Evolutionary conservation across 2,113 vertebrate species (phyloP), one percentile per base, ranked within the genome.

Genomic region (Physeter macrocephalus): DNA sequence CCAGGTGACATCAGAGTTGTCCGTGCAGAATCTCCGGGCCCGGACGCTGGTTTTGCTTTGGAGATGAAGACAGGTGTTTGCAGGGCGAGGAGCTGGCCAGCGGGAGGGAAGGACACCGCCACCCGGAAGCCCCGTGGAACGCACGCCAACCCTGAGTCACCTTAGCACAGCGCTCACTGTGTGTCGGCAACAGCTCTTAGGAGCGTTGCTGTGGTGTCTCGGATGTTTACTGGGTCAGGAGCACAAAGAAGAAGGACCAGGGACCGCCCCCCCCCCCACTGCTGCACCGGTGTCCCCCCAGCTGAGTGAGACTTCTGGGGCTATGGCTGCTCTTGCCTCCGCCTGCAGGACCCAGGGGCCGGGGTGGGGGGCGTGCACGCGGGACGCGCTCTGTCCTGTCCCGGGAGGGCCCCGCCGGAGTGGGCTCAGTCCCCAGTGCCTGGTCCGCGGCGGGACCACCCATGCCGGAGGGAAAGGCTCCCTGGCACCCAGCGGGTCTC

Each of bases 401-500:
- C 2, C 18, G 8, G 61, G 10, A 69, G 46, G 89, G 3, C 62
- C 20, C 61, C 7, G 0, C 27, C 46, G 54, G 54, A 8, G 54
- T 7, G 20, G 90, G 20, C 43, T 64, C 31, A 5, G 17, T 27
- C 72, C 80, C 21, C 69, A 23, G 36, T 0, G 1, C 61, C 39
- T 6, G 25, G 46, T 2, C 39, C 41, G 1, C 3, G 0, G 20
- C 1, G 8, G 27, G 23, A 41, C 13, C 43, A 3, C 49, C 39
- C n/a, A 49, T 15, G 3, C 36, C 8, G 83, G 69, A 69, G 59
- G 34, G 57, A 72, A 77, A 61, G 27, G 7, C 5, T 66, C 36
- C 15, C 25, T 9, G 61, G 25, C 39, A 11, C 8, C 71, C 46
- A 61, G 59, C 3, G 9, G 59, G 59, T 27, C 59, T 61, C n/a